Percentiles rank a stretch among this genome's conserved stretches.
These are phyloP conservation scores for Zoanthus sociatus DNA, from an alignment of 92 coral and sea anemone species.

Conservation along the genomic window DNA sequence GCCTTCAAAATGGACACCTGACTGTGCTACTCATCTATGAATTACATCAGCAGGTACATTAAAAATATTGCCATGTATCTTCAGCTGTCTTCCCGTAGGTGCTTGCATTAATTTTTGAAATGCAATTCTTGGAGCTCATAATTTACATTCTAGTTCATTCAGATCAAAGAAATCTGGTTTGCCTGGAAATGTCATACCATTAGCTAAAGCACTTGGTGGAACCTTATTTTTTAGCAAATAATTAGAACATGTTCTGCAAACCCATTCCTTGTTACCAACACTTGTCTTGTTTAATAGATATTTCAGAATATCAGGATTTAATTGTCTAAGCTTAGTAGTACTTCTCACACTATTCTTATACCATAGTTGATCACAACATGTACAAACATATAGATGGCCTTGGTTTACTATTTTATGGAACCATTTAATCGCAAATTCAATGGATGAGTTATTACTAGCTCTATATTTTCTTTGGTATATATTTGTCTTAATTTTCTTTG, in stretches of 20 bases:
- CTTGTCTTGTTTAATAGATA: slow-evolving; percentile 50
- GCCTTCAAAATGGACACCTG: slow-evolving; percentile 5
- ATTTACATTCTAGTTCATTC: too few relatives aligned
- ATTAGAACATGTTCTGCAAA: slow-evolving; percentile 49
- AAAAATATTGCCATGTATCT: not conserved
- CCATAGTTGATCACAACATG: slow-evolving; percentile 51
- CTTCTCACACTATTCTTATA: slow-evolving; percentile 43
- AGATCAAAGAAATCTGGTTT: not conserved
- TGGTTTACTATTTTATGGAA: slow-evolving; percentile 50
- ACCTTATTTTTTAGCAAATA: slow-evolving; percentile 58
- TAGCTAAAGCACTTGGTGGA: slow-evolving; percentile 61
- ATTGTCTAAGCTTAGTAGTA: slow-evolving; percentile 45
- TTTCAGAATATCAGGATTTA: slow-evolving; percentile 27
- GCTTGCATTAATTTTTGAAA: too few relatives aligned
- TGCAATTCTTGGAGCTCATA: too few relatives aligned
- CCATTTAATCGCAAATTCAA: slow-evolving; percentile 46
- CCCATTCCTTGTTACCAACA: slow-evolving; percentile 23
- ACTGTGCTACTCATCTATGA: not conserved
- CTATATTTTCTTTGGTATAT: slow-evolving; percentile 38
- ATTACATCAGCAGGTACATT: not conserved
- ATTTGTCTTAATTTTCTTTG: slow-evolving; percentile 11
- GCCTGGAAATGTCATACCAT: slow-evolving; percentile 64
- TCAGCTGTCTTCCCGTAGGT: too few relatives aligned
- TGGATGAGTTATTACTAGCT: slow-evolving; percentile 37
- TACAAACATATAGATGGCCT: slow-evolving; percentile 69